Conservation (phyloP, 2,113 vertebrate species). For the Ophthalmolycus amberensis region DNA sequence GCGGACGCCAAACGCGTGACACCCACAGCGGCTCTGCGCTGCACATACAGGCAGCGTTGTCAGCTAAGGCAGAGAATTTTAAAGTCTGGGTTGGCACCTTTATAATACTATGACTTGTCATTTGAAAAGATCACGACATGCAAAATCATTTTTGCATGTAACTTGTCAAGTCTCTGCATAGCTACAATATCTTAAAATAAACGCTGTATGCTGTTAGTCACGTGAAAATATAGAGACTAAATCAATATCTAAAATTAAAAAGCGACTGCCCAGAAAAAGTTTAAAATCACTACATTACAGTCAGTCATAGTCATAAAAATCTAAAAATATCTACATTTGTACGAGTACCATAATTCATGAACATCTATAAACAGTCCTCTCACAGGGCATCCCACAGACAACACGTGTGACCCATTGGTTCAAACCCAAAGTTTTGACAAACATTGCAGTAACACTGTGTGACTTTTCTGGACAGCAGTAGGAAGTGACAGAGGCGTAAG, state of each 20-base stretch:
- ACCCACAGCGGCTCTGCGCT: no score
- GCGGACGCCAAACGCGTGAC: background rate
- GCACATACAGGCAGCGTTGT: no score
- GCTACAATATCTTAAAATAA: constrained; percentile 17
- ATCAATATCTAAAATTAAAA: constrained; percentile 6
- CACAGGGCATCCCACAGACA: background rate
- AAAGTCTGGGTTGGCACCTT: constrained; percentile 37
- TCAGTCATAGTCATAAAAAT: constrained; percentile 18
- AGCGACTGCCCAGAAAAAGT: constrained; percentile 4
- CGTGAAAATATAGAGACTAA: background rate
- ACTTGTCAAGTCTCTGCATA: constrained; percentile 31
- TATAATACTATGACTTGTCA: constrained; percentile 9
- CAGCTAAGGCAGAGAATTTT: constrained; percentile 36
- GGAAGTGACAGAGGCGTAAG: background rate
- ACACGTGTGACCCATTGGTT: background rate
- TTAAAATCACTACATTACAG: constrained; percentile 46
- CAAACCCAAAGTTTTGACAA: background rate
- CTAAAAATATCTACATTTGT: constrained; percentile 32
- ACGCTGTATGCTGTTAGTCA: background rate
- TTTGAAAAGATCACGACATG: constrained; percentile 2
- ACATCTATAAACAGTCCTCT: constrained; percentile 15
- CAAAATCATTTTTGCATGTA: constrained; percentile 6
- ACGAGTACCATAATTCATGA: background rate
- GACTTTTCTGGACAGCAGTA: background rate
- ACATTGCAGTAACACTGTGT: background rate